Base-by-base conservation (phyloP, 2,797 vertebrate species). In the Geotrypetes seraphini region DNA sequence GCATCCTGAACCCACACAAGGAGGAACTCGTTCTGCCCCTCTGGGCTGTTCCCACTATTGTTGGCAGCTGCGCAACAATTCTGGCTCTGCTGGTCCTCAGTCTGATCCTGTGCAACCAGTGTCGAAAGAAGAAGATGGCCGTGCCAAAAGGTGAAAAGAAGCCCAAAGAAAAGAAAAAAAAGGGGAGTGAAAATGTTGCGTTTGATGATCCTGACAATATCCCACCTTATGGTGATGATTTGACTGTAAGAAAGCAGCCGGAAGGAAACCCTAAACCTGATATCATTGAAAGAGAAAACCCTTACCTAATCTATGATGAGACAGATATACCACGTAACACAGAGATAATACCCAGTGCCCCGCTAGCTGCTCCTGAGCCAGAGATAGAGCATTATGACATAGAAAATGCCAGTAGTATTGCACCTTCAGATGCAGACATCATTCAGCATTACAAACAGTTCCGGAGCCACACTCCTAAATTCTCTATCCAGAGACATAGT, bases 371-470 rank as follows among this genome's bases (percentile, higher is more conserved):
- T 1, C 91, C 89, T 0, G 91, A 94, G 50, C 71, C 87, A 0
- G 94, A 97, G 37, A 90, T 93, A 0, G 96, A 99, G 51, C 96
- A 97, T 67, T 99, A 99, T 0, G 96, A 99, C 66, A 98, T 99
- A 0, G 95, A 99, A 71, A 97, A 96, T 0, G 96, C 96, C 52
- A 99, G 96, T 73, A 98, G 95, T 57, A 98, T 99, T 1, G 96
- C 96, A 0, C 96, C 96, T 0, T 98, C 96, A 0, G 96, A 99
- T 0, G 96, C 96, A 0, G 96, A 99, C 65, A 92, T 98, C 55
- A 84, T 97, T 51, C 95, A 98, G 53, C 96, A 99, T 65, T 99
- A 99, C 69, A 91, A 91, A 48, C 95, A 97, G 60, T 99, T 97
- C 69, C 87, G 94, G 14, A 97, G 91, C 68, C 96, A 96, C 72